Conservation (phyloP, 2,113 vertebrate species). For the Harpagus bidentatus region DNA sequence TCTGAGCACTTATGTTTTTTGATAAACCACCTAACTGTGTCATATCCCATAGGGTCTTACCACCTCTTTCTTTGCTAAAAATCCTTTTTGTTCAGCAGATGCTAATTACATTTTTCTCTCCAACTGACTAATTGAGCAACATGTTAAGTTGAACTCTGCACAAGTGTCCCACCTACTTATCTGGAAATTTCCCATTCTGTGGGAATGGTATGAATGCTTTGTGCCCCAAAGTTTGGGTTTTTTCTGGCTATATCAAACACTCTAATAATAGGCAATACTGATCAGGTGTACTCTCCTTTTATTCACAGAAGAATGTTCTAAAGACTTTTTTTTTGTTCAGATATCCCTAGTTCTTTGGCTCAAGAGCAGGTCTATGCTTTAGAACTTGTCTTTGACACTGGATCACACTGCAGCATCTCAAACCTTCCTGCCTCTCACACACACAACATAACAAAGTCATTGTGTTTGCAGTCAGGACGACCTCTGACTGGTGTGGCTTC, state of each 20-base stretch:
- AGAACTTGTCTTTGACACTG: neutral
- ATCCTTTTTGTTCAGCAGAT: neutral
- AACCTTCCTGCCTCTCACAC: neutral
- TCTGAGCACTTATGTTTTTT: neutral
- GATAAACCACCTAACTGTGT: neutral
- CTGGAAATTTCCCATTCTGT: neutral
- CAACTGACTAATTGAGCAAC: neutral
- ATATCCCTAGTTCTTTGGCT: neutral
- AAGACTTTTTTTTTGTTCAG: neutral
- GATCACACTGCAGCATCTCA: neutral
- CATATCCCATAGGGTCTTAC: neutral
- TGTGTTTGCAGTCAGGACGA: neutral
- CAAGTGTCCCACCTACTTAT: neutral
- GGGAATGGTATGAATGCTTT: neutral
- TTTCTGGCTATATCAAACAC: neutral
- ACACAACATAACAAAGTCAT: neutral
- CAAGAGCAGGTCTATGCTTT: neutral
- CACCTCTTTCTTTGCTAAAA: neutral
- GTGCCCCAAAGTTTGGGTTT: neutral
- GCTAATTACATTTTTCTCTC: neutral
- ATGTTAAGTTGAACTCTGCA: neutral
- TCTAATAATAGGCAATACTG: too few species aligned
- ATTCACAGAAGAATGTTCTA: neutral
- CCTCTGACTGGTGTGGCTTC: neutral
- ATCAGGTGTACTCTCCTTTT: neutral